Conservation (phyloP, 2,113 vertebrate genomes). For the Labrus mixtus region DNA sequence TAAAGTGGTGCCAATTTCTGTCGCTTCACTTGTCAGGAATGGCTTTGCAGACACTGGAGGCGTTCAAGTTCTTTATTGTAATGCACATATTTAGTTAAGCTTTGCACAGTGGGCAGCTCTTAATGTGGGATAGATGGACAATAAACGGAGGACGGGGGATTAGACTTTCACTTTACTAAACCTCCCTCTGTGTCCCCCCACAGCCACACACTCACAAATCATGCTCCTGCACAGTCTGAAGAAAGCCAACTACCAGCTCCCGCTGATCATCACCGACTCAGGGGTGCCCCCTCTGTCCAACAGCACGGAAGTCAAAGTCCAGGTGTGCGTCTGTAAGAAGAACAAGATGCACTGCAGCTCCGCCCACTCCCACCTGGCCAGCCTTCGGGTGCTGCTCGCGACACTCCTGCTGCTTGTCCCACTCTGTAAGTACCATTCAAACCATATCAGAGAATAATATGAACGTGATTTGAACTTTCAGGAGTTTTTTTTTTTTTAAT, state of each 20-base stretch:
- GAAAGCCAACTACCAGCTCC: conserved; percentile 96
- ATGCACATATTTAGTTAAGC: conserved; percentile 18
- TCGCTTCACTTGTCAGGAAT: conserved; percentile 27
- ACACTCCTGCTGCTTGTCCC: conserved; percentile 68
- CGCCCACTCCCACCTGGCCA: conserved; percentile 79
- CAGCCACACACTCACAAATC: conserved; percentile 93
- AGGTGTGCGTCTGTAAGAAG: conserved; percentile 98
- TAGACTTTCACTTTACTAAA: not conserved
- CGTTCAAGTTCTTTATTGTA: not conserved
- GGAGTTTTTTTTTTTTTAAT: not conserved
- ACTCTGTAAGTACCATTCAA: conserved; percentile 69
- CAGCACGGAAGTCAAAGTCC: conserved; percentile 94
- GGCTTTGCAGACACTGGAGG: conserved; percentile 13
- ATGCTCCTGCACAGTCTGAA: conserved; percentile 94
- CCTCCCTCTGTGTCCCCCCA: not conserved
- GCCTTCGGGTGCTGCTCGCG: conserved; percentile 81
- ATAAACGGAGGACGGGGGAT: not conserved
- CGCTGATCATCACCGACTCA: conserved; percentile 95
- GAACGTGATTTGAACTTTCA: not conserved
- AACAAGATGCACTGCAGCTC: conserved; percentile 95
- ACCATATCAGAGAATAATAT: not conserved
- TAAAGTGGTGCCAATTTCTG: conserved; percentile 36
- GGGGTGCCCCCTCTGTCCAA: conserved; percentile 93
- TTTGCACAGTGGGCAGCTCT: conserved; percentile 11
- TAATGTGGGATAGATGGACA: not conserved